Evolutionary conservation across 2,888 invertebrate genomes (phyloP), one percentile per base, ranked within the genome.

Genomic region (Herminia tarsipennalis): DNA sequence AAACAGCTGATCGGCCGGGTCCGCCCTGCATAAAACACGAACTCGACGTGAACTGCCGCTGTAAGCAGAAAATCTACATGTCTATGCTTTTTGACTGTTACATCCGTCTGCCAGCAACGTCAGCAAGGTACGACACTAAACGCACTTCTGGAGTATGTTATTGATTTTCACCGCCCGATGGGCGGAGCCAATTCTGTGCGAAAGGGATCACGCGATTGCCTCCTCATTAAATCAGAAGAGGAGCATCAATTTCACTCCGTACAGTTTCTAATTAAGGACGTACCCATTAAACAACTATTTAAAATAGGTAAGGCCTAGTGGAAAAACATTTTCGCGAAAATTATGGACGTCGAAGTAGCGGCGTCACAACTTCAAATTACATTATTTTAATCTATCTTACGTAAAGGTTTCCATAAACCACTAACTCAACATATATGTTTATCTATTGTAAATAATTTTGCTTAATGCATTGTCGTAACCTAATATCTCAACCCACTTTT

Each of bases 201-300:
- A 90, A 83, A 88, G 88, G 83, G 90, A 91, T 87, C 88, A 86
- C 86, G 77, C 87, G 79, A 89, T 88, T 76, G 83, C 82, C 80
- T 75, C 76, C 80, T 86, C 85, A 88, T 89, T 86, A 88, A 88
- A 88, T 82, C 82, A 86, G 88, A 91, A 83, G 78, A 86, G 81
- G 86, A 88, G 75, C 81, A 77, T 81, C 77, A 69, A 80, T 83
- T 88, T 88, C 78, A 72, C 83, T 83, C 83, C 41, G 80, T 80
- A 77, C 86, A 73, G 78, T 78, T 86, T 88, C 83, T 86, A 89
- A 90, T 91, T 89, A 90, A 90, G 89, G 89, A 87, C 83, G 88
- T 87, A 73, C 84, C 89, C 81, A 90, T 90, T 89, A 89, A 86
- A 83, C 79, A 88, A 88, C 90, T 89, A 88, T 90, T 90, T 85